phyloP scores from a whole-genome alignment of 37 sponge, comb jelly and placozoan species.

The Cladorhizidae sp. region DNA sequence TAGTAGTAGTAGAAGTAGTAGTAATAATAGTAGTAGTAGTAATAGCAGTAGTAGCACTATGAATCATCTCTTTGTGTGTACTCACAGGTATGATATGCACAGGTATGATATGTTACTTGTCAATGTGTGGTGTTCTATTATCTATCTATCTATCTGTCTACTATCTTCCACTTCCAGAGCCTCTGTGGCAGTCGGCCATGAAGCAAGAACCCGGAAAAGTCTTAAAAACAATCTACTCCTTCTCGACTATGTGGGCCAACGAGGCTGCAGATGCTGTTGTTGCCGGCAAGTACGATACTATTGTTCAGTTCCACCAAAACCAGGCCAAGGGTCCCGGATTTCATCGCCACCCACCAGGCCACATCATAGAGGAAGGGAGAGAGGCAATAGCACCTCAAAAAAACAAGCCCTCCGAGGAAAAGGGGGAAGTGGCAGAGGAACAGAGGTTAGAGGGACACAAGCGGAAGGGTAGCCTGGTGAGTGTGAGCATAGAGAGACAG shows the following conservation, averaged over 20 bases:
- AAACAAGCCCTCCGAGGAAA: not conserved
- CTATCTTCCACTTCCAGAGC: slow-evolving; percentile 49
- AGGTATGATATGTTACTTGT: too few species aligned
- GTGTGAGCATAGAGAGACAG: not conserved
- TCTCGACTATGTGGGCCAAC: slow-evolving; percentile 82
- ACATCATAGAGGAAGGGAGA: not conserved
- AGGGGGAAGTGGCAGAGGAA: not conserved
- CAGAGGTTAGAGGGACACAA: too few species aligned
- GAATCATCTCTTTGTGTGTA: too few species aligned
- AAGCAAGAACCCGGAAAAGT: slow-evolving; percentile 8
- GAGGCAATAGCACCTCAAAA: not conserved
- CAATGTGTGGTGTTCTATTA: too few species aligned
- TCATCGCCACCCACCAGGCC: slow-evolving; percentile 5
- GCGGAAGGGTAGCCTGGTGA: not conserved
- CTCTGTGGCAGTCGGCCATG: slow-evolving; percentile 66
- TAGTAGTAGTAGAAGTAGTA: too few species aligned
- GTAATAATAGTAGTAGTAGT: too few species aligned
- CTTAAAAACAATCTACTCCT: slow-evolving; percentile 54
- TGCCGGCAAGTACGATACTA: slow-evolving; percentile 28
- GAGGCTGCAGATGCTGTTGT: slow-evolving; percentile 74
- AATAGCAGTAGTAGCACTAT: too few species aligned
- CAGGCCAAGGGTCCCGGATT: slow-evolving; percentile 58
- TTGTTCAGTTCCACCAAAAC: slow-evolving; percentile 69
- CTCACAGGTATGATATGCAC: too few species aligned
- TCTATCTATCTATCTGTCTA: too few species aligned